Evolutionary conservation across 2,113 vertebrate genomes (phyloP).

Genomic region (Chionomys nivalis): DNA sequence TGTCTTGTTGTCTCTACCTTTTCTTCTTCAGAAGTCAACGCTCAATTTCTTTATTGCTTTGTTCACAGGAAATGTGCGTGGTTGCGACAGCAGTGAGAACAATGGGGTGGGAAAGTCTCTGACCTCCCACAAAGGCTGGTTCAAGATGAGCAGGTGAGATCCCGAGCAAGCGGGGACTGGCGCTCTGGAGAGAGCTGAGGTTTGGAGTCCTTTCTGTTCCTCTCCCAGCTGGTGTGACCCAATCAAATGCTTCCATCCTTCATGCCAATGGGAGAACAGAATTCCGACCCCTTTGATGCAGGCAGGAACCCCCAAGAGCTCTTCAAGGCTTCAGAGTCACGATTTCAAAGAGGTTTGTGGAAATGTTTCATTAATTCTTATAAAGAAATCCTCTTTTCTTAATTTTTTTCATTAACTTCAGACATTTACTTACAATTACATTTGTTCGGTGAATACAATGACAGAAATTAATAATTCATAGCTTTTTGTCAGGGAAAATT

Average conservation of each 20-base stretch:
- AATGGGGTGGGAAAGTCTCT: background rate
- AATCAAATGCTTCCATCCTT: slow-evolving; percentile 34
- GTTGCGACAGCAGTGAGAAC: background rate
- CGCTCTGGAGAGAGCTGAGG: background rate
- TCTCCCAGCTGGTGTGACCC: background rate
- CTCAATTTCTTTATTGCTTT: background rate
- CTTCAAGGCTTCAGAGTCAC: background rate
- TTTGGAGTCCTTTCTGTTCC: background rate
- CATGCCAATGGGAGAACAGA: background rate
- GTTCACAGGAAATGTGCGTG: background rate
- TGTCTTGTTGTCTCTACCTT: background rate
- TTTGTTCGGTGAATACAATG: slow-evolving; percentile 82
- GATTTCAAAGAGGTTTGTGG: slow-evolving; percentile 73
- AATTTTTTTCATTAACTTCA: slow-evolving; percentile 82
- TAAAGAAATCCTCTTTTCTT: slow-evolving; percentile 74
- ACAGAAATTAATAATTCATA: slow-evolving; percentile 86
- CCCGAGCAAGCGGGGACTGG: no score
- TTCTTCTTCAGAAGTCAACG: background rate
- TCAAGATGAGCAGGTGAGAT: background rate
- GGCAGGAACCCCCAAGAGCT: background rate
- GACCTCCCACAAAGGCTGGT: background rate
- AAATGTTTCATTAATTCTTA: slow-evolving; percentile 83
- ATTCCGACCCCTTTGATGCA: slow-evolving; percentile 7
- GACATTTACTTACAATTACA: slow-evolving; percentile 82
- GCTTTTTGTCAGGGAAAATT: slow-evolving; percentile 79